These are phyloP conservation scores for Drosophila santomea DNA, from an alignment of 1,140 invertebrate species.

Conservation along the genomic window DNA sequence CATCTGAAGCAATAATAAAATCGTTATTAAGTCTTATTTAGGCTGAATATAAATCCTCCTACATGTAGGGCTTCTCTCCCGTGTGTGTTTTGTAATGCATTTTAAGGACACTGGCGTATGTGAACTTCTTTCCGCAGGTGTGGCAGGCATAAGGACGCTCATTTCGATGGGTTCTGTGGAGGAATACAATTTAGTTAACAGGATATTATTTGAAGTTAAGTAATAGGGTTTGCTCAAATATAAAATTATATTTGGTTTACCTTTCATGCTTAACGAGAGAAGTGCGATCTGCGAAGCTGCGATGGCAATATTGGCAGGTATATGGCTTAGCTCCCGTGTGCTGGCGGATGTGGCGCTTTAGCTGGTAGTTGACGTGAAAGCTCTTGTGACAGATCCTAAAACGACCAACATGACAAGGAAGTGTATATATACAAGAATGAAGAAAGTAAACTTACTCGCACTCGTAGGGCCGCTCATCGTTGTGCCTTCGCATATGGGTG, in stretches of 20 bases:
- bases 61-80: constrained; percentile 75
- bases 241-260: constrained; percentile 48
- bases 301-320: constrained; percentile 89
- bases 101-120: constrained; percentile 88
- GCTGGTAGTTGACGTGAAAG: constrained; percentile 80
- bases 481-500: constrained; percentile 79
- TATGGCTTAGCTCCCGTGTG: constrained; percentile 86
- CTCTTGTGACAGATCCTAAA: constrained; percentile 72
- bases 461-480: constrained; percentile 73
- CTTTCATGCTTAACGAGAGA: constrained; percentile 87
- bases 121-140: constrained; percentile 90
- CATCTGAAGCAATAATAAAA: constrained; percentile 39
- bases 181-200: too few species aligned
- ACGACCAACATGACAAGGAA: neutral
- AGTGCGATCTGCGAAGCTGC: constrained; percentile 88
- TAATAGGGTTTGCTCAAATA: too few species aligned
- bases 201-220: too few species aligned
- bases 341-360: constrained; percentile 80
- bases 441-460: constrained; percentile 61
- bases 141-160: constrained; percentile 90
- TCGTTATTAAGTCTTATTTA: too few species aligned
- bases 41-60: neutral
- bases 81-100: constrained; percentile 86
- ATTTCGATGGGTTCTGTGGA: constrained; percentile 88
- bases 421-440: neutral